These are phyloP conservation scores for Biston stratarius DNA, from an alignment of 2,888 invertebrate genomes.

Conservation along the genomic window DNA sequence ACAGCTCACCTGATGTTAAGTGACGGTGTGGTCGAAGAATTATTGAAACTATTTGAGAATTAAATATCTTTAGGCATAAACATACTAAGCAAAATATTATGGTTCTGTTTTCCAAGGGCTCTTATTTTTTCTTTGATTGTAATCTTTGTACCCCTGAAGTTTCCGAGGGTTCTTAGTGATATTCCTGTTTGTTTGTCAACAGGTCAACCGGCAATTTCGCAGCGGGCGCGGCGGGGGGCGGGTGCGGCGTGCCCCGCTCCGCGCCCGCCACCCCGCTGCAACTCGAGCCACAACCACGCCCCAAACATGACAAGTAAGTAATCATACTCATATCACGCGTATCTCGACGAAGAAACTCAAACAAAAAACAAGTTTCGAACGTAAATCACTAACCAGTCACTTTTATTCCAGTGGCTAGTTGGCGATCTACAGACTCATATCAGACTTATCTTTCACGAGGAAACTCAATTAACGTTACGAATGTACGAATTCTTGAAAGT, in stretches of 20 bases:
- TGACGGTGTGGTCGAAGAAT: too few relatives aligned
- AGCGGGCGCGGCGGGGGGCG: slow-evolving; percentile 83
- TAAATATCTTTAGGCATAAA: background rate
- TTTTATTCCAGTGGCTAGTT: too few relatives aligned
- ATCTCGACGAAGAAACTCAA: too few relatives aligned
- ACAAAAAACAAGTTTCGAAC: too few relatives aligned
- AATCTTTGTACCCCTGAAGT: background rate
- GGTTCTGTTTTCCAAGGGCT: slow-evolving; percentile 2
- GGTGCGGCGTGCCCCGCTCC: slow-evolving; percentile 88
- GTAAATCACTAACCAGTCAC: too few relatives aligned
- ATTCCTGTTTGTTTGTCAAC: slow-evolving; percentile 56
- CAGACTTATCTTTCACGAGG: too few relatives aligned
- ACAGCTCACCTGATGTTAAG: too few relatives aligned
- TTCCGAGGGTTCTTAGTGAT: background rate
- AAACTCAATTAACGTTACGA: too few relatives aligned
- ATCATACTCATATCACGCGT: too few relatives aligned
- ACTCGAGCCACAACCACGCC: slow-evolving; percentile 77
- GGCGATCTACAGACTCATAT: too few relatives aligned
- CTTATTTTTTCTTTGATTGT: background rate
- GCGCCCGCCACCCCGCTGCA: slow-evolving; percentile 90
- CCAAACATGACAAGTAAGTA: slow-evolving; percentile 84
- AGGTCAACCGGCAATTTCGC: slow-evolving; percentile 89
- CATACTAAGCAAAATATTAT: background rate
- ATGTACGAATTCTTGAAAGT: too few relatives aligned
- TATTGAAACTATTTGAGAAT: too few relatives aligned